Conservation (phyloP, 2,888 invertebrate genomes). For the Physocephala rufipes region DNA sequence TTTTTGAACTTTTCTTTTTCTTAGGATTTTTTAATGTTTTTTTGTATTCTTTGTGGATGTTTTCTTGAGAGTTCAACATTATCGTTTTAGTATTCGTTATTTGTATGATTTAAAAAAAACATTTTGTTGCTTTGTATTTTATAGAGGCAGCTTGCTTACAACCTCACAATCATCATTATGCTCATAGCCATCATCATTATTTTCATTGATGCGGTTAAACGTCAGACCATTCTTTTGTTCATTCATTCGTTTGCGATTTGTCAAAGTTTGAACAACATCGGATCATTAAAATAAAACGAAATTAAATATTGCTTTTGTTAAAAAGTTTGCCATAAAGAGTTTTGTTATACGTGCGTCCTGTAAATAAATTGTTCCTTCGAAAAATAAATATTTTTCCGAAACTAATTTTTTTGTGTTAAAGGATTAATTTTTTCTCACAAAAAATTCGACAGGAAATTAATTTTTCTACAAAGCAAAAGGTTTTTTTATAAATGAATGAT, state of each 20-base stretch:
- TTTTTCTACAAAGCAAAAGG: too few relatives aligned
- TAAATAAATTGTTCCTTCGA: too few relatives aligned
- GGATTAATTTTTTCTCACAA: too few relatives aligned
- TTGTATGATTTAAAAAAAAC: slow-evolving; percentile 36
- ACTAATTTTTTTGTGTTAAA: too few relatives aligned
- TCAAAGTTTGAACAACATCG: slow-evolving; percentile 53
- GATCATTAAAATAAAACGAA: too few relatives aligned
- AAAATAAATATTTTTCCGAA: too few relatives aligned
- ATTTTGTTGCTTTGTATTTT: slow-evolving; percentile 6
- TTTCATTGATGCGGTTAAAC: slow-evolving; percentile 14
- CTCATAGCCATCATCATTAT: slow-evolving; percentile 8
- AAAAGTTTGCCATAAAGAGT: too few relatives aligned
- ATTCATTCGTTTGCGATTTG: slow-evolving; percentile 55
- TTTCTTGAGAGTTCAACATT: slow-evolving; percentile 8
- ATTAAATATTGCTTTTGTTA: background rate
- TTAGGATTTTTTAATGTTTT: background rate
- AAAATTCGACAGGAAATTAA: too few relatives aligned
- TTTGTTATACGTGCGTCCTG: too few relatives aligned
- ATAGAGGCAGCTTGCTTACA: background rate
- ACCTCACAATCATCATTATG: background rate
- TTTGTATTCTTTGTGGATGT: slow-evolving; percentile 2
- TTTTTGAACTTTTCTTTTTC: background rate
- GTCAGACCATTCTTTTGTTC: background rate
- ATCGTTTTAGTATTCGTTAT: slow-evolving; percentile 30
- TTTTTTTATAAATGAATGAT: too few relatives aligned